phyloP scores from a whole-genome alignment of 2,888 invertebrate genomes.

The Prosapia bicincta region DNA sequence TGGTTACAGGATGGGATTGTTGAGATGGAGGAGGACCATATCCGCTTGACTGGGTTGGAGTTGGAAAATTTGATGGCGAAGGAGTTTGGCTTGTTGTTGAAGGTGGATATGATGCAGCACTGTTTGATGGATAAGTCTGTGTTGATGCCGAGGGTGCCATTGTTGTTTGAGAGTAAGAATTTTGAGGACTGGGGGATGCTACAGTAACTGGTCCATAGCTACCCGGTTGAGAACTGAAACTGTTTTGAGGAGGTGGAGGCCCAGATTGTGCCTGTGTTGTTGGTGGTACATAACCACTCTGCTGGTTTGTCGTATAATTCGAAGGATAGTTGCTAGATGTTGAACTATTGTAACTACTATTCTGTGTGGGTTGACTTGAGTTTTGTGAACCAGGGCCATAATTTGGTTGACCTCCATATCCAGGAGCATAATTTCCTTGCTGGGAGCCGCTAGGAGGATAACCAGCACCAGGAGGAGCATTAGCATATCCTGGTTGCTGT shows the following conservation, averaged over 20 bases:
- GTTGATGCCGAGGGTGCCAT: conserved; percentile 50
- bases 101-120: conserved; percentile 42
- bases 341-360: conserved; percentile 44
- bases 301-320: conserved; percentile 40
- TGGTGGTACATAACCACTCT: conserved; percentile 31
- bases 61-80: conserved; percentile 57
- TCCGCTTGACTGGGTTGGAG: conserved; percentile 52
- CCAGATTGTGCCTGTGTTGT: conserved; percentile 15
- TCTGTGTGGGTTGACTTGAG: conserved; percentile 34
- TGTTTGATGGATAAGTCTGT: conserved; percentile 59
- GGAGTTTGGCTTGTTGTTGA: conserved; percentile 58
- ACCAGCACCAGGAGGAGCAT: conserved; percentile 19
- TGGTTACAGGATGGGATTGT: conserved; percentile 56
- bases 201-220: conserved; percentile 20
- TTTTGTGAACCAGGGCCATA: conserved; percentile 10
- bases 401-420: conserved; percentile 5
- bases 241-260: conserved; percentile 22
- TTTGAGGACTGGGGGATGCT: conserved; percentile 37
- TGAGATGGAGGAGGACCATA: conserved; percentile 49
- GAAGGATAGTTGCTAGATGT: conserved; percentile 47
- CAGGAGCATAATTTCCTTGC: conserved; percentile 34
- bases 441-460: conserved; percentile 46
- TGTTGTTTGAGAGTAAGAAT: conserved; percentile 44
- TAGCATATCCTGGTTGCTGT: conserved; percentile 22
- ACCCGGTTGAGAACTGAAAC: conserved; percentile 12